Percentiles rank a stretch among this genome's conserved stretches.
phyloP scores from a whole-genome alignment of 2,797 vertebrate genomes.

The Acropternis orthonyx region DNA sequence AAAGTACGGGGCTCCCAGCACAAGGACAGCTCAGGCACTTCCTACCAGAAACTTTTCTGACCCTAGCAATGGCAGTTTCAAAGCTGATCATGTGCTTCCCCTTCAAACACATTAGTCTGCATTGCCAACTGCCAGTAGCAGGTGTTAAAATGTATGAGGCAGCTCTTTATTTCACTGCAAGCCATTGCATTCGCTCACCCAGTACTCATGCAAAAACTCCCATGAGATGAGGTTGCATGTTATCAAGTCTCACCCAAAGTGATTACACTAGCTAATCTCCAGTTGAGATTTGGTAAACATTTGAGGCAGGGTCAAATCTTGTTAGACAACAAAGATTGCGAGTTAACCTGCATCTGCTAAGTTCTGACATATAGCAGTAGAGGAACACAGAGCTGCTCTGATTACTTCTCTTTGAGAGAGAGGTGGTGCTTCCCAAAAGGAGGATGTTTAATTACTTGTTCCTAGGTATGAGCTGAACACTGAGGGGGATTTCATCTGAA shows the following conservation, averaged over 20 bases:
- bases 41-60: not conserved
- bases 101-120: not conserved
- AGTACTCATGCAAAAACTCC: not conserved
- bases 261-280: not conserved
- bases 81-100: not conserved
- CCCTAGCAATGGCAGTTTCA: not conserved
- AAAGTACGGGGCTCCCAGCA: conserved; percentile 15
- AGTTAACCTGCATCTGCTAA: not conserved
- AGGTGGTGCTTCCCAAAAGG: not conserved
- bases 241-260: not conserved
- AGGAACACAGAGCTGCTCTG: not conserved
- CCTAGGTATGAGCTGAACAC: not conserved
- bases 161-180: not conserved
- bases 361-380: not conserved
- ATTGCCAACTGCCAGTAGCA: not conserved
- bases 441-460: not conserved
- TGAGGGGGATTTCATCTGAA: not conserved
- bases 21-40: conserved; percentile 16
- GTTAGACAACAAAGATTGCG: not conserved
- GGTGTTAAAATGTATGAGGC: accelerated
- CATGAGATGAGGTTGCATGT: not conserved
- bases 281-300: not conserved
- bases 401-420: not conserved
- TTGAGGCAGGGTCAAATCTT: not conserved
- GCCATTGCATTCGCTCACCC: not conserved